Conservation (phyloP, 2,888 invertebrate species). For the Caenorhabditis sp. region DNA sequence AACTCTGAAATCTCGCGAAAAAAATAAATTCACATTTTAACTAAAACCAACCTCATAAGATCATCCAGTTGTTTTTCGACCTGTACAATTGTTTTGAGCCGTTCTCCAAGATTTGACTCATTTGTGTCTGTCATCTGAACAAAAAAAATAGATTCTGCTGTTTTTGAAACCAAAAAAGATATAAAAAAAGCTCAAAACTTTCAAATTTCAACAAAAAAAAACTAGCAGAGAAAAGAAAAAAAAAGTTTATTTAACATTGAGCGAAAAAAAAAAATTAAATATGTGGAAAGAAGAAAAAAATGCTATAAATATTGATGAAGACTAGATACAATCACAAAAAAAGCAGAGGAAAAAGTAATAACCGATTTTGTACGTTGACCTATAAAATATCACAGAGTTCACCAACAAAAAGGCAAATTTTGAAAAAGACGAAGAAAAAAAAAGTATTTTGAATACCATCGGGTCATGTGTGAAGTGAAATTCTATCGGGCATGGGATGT, state of each 20-base stretch:
- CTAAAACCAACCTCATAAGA: conserved; percentile 31
- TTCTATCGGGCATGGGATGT: no score
- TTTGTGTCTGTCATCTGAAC: background rate
- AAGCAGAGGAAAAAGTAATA: background rate
- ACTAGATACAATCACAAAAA: background rate
- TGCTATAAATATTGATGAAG: background rate
- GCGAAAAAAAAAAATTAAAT: background rate
- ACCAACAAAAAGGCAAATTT: background rate
- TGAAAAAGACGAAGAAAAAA: background rate
- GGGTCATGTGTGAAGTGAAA: no score
- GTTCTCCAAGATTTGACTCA: conserved; percentile 18
- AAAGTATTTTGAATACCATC: background rate
- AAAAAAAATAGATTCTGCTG: background rate
- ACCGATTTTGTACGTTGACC: background rate
- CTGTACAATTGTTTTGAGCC: conserved; percentile 31
- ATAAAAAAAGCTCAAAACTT: background rate
- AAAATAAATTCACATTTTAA: background rate
- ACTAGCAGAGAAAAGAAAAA: background rate
- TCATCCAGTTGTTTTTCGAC: conserved; percentile 49
- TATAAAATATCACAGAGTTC: background rate
- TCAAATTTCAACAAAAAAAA: background rate
- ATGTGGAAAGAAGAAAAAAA: background rate
- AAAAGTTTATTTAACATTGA: background rate
- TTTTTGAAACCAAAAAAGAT: background rate
- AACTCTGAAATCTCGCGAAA: conserved; percentile 7